Conservation (phyloP, 2,888 invertebrate species). For the Hoplodrina ambigua region DNA sequence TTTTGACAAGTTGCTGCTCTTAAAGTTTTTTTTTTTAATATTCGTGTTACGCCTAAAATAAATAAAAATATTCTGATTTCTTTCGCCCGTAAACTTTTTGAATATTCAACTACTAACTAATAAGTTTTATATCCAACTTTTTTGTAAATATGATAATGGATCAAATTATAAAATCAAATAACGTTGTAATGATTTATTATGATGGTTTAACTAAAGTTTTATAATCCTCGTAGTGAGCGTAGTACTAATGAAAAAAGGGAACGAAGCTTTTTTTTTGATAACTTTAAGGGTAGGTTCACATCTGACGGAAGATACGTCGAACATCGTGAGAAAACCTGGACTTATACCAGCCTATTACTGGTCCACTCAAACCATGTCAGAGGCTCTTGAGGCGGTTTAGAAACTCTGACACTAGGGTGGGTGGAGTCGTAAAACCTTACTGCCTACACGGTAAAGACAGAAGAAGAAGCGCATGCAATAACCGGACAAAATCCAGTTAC, state of each 20-base stretch:
- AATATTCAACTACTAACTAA: conserved; percentile 64
- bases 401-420: too few relatives aligned
- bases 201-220: conserved; percentile 41
- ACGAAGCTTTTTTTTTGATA: background rate
- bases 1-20: conserved; percentile 33
- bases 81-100: conserved; percentile 60
- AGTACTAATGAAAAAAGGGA: conserved; percentile 18
- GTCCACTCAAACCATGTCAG: too few relatives aligned
- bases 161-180: conserved; percentile 54
- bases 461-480: too few relatives aligned
- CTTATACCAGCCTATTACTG: too few relatives aligned
- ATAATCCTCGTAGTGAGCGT: conserved; percentile 18
- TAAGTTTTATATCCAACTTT: conserved; percentile 64
- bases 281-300: too few relatives aligned
- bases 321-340: too few relatives aligned
- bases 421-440: too few relatives aligned
- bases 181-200: conserved; percentile 56
- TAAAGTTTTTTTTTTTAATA: conserved; percentile 42
- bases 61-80: conserved; percentile 58
- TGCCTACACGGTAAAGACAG: too few relatives aligned
- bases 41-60: conserved; percentile 47
- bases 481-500: too few relatives aligned
- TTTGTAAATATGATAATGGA: conserved; percentile 62
- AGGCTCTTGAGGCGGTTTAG: too few relatives aligned
- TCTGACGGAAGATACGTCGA: too few relatives aligned